Evolutionary conservation across 2,888 invertebrate species (phyloP), one percentile per base, ranked within the genome.

Genomic region (Nomada lathburiana): DNA sequence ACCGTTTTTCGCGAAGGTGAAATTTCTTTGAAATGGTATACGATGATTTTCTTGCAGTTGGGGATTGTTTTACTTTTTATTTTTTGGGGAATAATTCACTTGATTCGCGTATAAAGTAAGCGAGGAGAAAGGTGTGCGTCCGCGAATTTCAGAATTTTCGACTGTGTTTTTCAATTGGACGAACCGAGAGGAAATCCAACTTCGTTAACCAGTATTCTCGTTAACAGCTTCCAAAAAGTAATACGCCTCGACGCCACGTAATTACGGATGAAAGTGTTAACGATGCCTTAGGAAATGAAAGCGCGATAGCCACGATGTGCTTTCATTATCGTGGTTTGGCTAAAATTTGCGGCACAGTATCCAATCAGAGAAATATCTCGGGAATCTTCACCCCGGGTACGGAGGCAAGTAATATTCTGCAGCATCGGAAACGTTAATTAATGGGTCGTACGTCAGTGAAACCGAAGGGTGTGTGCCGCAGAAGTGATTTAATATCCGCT

Each of bases 401-500:
- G 65, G 78, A 55, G 86, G 84, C 75, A 64, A 78, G 78, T 74
- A 86, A 87, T 87, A 86, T 84, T 85, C 88, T 86, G 68, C 73
- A 85, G 90, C 87, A 90, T 89, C 89, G 89, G 88, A 90, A 89
- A 90, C 89, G 87, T 90, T 90, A 90, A 90, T 90, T 90, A 90
- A 89, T 90, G 86, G 87, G 85, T 87, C 86, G 88, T 86, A 90
- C 88, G 81, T 87, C 88, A 86, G 88, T 84, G 88, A 89, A 86
- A 86, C 84, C 82, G 81, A 83, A 64, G 77, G 82, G 83, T 82
- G 81, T 84, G 83, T 64, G 84, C 77, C 80, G 81, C 84, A 80
- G 86, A 91, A 90, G 91, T 91, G 90, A 91, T 91, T 91, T 91
- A 91, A 90, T 91, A 89, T 90, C 90, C 81, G 86, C 90, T 89